Evolutionary conservation across 2,888 invertebrate genomes (phyloP), one percentile per base, ranked within the genome.

Genomic region (Trissoscelio sp.): DNA sequence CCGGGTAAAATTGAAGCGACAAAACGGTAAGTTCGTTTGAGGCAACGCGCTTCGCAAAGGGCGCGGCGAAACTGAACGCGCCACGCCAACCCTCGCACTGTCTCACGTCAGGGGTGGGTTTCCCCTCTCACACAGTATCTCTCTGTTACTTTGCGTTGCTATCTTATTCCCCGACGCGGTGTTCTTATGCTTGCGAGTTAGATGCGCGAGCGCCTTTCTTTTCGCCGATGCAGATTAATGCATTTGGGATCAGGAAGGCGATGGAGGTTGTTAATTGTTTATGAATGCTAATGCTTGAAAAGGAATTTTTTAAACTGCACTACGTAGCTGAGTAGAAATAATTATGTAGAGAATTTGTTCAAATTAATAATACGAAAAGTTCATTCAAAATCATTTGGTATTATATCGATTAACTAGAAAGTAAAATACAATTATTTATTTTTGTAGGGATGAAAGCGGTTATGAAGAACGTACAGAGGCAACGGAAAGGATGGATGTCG

Each of bases 41-140:
- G 84, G 86, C 85, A 86, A 85, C 89, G 90, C 91, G 90, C 91
- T 86, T 90, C 88, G 88, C 89, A 88, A 91, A 90, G 91, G 91
- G 90, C 90, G 91, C 91, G 91, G 91, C 90, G 90, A 88, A 88
- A 91, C 91, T 91, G 91, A 89, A 85, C 88, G 83, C 86, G 85
- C 84, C 84, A 85, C 85, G 83, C 86, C 87, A 86, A 86, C 86
- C 87, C 86, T 84, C 86, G 81, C 83, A 67, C 70, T 85, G 75
- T 85, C 82, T 85, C 84, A 37, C 44, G 48, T 58, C 69, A 57
- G 66, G 77, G 82, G 62, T 57, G 39, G 73, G 20, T 64, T 78
- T 64, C 44, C 57, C 81, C 72, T 58, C 77, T 72, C 57, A 22
- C 37, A 14, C 14, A 11, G n/a, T 58, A 48, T 70, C 66, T 66